Conservation (phyloP, 2,888 invertebrate species). For the Plebejus melissa region DNA sequence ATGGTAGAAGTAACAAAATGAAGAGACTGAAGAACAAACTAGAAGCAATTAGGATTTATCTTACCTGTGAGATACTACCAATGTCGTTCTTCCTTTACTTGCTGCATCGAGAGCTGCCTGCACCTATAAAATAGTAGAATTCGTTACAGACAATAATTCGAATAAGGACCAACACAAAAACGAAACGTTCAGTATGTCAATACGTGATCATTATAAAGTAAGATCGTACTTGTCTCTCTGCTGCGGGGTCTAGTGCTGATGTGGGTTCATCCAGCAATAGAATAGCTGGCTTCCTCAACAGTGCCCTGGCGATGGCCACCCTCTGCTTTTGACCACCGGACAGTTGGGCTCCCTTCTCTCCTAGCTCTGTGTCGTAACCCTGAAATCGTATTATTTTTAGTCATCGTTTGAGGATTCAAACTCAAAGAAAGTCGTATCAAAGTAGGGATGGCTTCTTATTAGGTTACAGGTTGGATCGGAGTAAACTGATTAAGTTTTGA, state of each 20-base stretch:
- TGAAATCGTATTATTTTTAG: constrained; percentile 43
- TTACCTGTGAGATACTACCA: constrained; percentile 84
- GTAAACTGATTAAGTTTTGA: too few relatives aligned
- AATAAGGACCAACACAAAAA: neutral
- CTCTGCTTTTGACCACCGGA: constrained; percentile 92
- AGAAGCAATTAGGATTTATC: neutral
- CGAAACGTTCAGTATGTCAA: neutral
- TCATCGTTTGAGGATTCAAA: neutral
- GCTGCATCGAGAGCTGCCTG: constrained; percentile 83
- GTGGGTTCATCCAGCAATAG: constrained; percentile 90
- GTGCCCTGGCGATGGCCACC: constrained; percentile 89
- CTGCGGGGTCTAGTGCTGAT: constrained; percentile 88
- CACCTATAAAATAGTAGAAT: constrained; percentile 44
- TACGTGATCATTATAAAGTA: neutral
- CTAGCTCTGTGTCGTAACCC: constrained; percentile 87
- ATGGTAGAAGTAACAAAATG: neutral
- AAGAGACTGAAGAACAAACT: neutral
- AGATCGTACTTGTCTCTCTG: constrained; percentile 83
- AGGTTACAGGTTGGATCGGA: too few relatives aligned
- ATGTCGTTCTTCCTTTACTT: constrained; percentile 83
- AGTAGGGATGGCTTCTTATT: too few relatives aligned
- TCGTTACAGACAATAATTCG: neutral
- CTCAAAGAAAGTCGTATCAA: too few relatives aligned
- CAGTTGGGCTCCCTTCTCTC: constrained; percentile 86
- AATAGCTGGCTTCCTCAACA: constrained; percentile 85